A percentile compares a stretch with the other conserved stretches of the same genome.
Evolutionary conservation across 1,140 invertebrate genomes (phyloP).

Genomic region (Aphidius gifuensis): DNA sequence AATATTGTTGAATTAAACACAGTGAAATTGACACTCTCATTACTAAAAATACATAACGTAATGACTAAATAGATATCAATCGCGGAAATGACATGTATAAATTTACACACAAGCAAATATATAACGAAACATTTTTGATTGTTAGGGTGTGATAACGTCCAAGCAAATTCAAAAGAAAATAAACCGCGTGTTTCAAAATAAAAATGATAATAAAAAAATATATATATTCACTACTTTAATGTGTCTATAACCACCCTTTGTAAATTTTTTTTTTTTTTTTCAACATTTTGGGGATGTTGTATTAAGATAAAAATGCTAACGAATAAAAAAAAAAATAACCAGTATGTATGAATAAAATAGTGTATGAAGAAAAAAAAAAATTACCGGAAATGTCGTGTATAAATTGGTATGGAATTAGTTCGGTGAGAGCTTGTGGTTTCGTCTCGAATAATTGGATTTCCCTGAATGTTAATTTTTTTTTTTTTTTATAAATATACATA

Average conservation of each 20-base stretch:
- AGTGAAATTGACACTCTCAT: not conserved
- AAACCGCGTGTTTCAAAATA: not conserved
- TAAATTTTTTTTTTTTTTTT: not conserved
- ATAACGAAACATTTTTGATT: not conserved
- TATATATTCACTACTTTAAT: not conserved
- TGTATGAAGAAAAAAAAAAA: not conserved
- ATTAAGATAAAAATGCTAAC: too few species aligned
- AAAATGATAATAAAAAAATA: not conserved
- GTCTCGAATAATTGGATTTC: conserved; percentile 52
- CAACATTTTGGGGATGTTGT: not conserved
- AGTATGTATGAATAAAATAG: too few species aligned
- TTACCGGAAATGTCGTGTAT: conserved; percentile 26
- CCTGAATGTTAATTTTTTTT: conserved; percentile 32
- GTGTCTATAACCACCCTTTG: not conserved
- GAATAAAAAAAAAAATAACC: too few species aligned
- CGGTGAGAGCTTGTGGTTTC: conserved; percentile 50
- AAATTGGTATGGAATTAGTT: conserved; percentile 46
- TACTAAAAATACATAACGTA: not conserved
- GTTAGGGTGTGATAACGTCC: not conserved
- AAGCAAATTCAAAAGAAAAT: not conserved
- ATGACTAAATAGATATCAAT: not conserved
- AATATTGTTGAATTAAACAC: too few species aligned
- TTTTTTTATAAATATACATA: not conserved
- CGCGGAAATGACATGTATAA: not conserved
- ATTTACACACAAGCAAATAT: not conserved